Base-by-base conservation (phyloP, 2,888 invertebrate genomes). In the Phengaris alcon region DNA sequence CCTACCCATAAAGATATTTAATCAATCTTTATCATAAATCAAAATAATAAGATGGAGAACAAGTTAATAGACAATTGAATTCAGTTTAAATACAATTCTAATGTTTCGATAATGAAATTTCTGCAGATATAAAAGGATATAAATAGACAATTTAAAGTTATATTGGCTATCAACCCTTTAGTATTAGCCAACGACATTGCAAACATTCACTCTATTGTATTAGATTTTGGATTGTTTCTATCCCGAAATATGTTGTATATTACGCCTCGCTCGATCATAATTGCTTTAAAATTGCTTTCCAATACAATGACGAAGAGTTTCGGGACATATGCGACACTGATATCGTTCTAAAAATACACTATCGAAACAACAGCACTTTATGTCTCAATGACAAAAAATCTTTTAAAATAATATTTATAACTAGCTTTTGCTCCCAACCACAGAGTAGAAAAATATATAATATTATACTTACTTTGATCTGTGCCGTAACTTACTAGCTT, bases 201-300 rank as follows among this genome's bases (percentile, higher is more conserved):
- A 35, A 64, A 64, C 9, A 55, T 55, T 35, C 3, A 35, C 44
- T 64, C 52, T 52, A 52, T 52, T 64, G 64, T 59, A 59, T 64
- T 64, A 64, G 12, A 64, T 52, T 52, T 44, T 15, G 51, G 13
- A 70, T 52, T 15, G 70, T 70, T 70, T 51, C 70, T 22, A 70
- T 52, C 51, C 22, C 22, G 13, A 70, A 70, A 52, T 70, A 70
- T 51, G 51, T 52, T 70, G 70, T 52, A 51, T 70, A 70, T 70
- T 70, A 70, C 54, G 72, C 22, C 72, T 22, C 52, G 70, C 69
- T 48, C 48, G 13, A 22, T 54, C 72, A 35, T 72, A 72, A 72
- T 72, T 72, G 72, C 52, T 72, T 72, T 72, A 54, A 72, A 72
- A 72, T 72, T 72, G 72, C 72, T 72, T 72, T 72, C 72, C 72